A percentile compares a stretch with the other conserved stretches of the same genome.
These are phyloP conservation scores for Hippocampus guttulatus DNA, from an alignment of 2,113 vertebrate species.

Conservation along the genomic window DNA sequence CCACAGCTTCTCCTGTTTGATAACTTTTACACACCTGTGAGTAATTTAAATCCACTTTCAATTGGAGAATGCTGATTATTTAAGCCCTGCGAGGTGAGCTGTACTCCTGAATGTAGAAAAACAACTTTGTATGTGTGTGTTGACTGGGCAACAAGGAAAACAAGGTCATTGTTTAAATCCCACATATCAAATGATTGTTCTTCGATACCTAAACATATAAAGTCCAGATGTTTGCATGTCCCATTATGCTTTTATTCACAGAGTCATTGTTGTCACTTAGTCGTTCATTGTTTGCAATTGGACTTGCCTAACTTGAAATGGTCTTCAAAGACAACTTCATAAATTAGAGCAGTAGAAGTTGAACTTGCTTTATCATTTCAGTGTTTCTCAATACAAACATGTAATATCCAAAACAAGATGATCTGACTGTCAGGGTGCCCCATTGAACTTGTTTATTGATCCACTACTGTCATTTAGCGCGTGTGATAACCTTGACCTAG, in stretches of 20 bases:
- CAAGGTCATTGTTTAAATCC: too few relatives aligned
- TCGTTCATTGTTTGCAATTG: not conserved
- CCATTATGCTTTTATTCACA: not conserved
- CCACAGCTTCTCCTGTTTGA: too few relatives aligned
- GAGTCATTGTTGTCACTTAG: not conserved
- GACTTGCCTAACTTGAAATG: not conserved
- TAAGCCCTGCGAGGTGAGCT: too few relatives aligned
- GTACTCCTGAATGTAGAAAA: too few relatives aligned
- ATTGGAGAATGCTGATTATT: not conserved
- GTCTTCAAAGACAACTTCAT: not conserved
- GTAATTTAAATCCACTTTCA: not conserved
- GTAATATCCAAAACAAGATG: not conserved
- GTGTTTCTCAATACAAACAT: not conserved
- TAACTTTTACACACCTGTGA: not conserved
- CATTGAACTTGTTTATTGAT: too few relatives aligned
- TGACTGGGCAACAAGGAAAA: too few relatives aligned
- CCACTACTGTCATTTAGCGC: too few relatives aligned
- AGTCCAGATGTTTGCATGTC: too few relatives aligned
- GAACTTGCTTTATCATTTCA: not conserved
- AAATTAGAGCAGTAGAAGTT: not conserved
- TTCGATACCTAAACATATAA: too few relatives aligned
- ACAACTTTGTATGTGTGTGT: too few relatives aligned
- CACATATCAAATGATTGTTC: too few relatives aligned
- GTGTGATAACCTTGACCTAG: not conserved
- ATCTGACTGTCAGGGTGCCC: not conserved